Evolutionary conservation across 2,113 vertebrate genomes (phyloP), one percentile per base, ranked within the genome.

Genomic region (Saimiri boliviensis): DNA sequence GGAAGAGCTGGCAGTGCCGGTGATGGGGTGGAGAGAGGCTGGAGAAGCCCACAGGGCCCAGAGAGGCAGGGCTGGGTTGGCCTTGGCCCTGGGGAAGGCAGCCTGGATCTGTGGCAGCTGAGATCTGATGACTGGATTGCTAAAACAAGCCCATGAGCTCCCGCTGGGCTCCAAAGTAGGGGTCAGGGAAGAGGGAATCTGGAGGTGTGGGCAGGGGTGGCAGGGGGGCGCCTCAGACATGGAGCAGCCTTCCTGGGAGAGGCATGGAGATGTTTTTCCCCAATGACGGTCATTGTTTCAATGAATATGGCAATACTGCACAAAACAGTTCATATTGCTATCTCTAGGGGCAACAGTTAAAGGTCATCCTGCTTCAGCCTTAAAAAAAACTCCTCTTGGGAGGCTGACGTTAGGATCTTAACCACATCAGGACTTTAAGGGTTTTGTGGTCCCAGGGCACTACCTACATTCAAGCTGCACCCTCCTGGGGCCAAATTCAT

Each of bases 401-500:
- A 95, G 45, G 40, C 20, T 74, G 52, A 68, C 1, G 3, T 54
- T 60, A 81, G 66, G 66, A 82, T 93, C 93, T 97, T 93, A 56
- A 96, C 85, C 90, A 74, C 60, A 86, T 21, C 79, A 94, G 87
- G 63, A 94, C 96, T 97, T 97, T 87, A 80, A 77, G 70, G 91
- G 82, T 97, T 98, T 91, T 97, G 94, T 87, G 96, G 94, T 98
- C 95, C 96, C 52, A 68, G 96, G 96, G 97, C 98, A 96, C 95
- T 73, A 81, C 68, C 90, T n/a, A 42, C 84, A 79, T 79, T 89
- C 94, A 80, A 95, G 94, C 56, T 95, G 30, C 5, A 20, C 73
- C 14, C 35, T 35, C 97, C 97, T 95, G 45, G 40, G 93, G 98
- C 96, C 97, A 98, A 79, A 97, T 40, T 95, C 83, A 84, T 84